Evolutionary conservation across 2,888 invertebrate species (phyloP), one percentile per base, ranked within the genome.

Genomic region (Campaea margaritaria): DNA sequence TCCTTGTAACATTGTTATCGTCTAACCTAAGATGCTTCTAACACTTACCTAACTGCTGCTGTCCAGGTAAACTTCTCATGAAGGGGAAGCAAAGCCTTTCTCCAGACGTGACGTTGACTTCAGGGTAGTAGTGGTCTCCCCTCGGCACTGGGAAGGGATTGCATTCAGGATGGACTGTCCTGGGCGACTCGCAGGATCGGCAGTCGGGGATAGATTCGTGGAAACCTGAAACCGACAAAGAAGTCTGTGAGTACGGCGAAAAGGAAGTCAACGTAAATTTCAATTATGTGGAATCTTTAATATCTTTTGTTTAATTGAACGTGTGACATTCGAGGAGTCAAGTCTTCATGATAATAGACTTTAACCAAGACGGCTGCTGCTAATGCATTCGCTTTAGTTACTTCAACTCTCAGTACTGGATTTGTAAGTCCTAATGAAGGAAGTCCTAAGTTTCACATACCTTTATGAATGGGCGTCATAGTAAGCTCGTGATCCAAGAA

Each of bases 401-500:
- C 21, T 21, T 21, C 21, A 21, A 21, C n/a, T n/a, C n/a, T n/a
- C n/a, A n/a, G n/a, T 3, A 34, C 34, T 34, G 11, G 34, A 11
- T 11, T 34, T 9, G 9, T 1, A 27, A 7, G 15, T 28, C 21
- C 14, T 28, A 10, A 36, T 27, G 9, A 16, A 13, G 21, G 5
- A 21, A n/a, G n/a, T n/a, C n/a, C n/a, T 21, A 2, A 21, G 2
- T 5, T 21, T n/a, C 47, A 66, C 31, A 7, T 69, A 94, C 95
- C 97, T 93, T 97, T 97, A 76, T 96, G 97, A 55, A 97, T 97
- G 0, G 98, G 99, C 0, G 98, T 98, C 94, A 98, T 95, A 0
- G 98, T 98, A 50, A 99, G 93, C 83, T 99, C 99, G 87, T 99
- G 99, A 84, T 99, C 99, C 15, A 99, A 84, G 76, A 99, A 96